These are phyloP conservation scores for Semaprochilodus insignis DNA, from an alignment of 2,797 vertebrate genomes.

Conservation along the genomic window DNA sequence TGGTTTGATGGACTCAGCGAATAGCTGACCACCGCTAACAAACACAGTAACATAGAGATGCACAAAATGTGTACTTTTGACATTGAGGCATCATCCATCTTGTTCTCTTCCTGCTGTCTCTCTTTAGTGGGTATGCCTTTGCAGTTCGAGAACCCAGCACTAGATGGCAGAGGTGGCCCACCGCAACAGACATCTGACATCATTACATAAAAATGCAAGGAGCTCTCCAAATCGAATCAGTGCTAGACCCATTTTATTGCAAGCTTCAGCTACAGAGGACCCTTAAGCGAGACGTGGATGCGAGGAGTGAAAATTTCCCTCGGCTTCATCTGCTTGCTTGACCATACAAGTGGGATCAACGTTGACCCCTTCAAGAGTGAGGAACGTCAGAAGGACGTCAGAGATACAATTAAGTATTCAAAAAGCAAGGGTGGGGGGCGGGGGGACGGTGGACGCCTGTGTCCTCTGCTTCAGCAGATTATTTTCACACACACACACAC, in stretches of 20 bases:
- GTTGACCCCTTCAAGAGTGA: slow-evolving; percentile 34
- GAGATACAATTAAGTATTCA: slow-evolving; percentile 52
- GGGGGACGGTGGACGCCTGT: not conserved
- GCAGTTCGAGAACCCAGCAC: slow-evolving; percentile 61
- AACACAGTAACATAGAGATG: not conserved
- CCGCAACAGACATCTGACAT: slow-evolving; percentile 44
- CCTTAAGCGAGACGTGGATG: slow-evolving; percentile 41
- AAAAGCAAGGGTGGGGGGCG: not conserved
- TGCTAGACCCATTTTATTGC: slow-evolving; percentile 61
- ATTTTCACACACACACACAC: not conserved
- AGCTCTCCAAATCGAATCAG: slow-evolving; percentile 73
- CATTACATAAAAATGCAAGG: slow-evolving; percentile 67
- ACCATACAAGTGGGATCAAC: slow-evolving; percentile 32
- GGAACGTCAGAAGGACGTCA: slow-evolving; percentile 54
- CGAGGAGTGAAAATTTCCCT: slow-evolving; percentile 23
- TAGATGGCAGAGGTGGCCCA: slow-evolving; percentile 73
- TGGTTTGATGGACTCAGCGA: not conserved
- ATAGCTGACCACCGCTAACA: not conserved
- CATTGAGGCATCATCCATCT: slow-evolving; percentile 60
- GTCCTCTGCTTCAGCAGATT: slow-evolving; percentile 25
- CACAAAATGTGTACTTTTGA: slow-evolving; percentile 33
- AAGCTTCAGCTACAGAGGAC: slow-evolving; percentile 50
- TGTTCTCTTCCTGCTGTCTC: slow-evolving; percentile 60
- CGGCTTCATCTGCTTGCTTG: slow-evolving; percentile 40
- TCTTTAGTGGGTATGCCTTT: slow-evolving; percentile 54